Base-by-base conservation (phyloP, 2,113 vertebrate genomes). In the Syngnathus typhle region DNA sequence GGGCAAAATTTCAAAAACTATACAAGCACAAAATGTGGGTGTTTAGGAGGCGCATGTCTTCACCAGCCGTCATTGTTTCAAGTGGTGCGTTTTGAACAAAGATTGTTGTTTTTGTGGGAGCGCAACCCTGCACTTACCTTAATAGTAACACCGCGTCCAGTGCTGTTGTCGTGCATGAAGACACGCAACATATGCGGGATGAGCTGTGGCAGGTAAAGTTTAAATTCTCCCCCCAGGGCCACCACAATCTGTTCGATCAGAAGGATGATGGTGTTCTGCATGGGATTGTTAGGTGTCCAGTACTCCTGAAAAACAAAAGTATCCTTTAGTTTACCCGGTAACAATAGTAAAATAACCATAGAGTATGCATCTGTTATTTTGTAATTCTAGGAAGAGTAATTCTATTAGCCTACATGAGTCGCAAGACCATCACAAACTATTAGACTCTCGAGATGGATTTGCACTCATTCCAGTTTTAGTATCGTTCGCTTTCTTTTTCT, bases 281-380 rank as follows among this genome's bases (percentile, higher is more conserved):
- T 99, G 5, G 96, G 96, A 72, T 96, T 98, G 89, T 98, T 99
- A 73, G 96, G 96, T 27, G 98, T 96, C 97, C 97, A 99, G 86
- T 98, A 98, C 79, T 99, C 97, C 96, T 99, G 72, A 11, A 73
- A 46, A 37, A 70, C 32, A 75, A 44, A 13, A 15, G 69, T 1
- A 44, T 32, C 27, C 61, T 6, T 67, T 37, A 11, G 27, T 54
- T n/a, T 2, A 12, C 47, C 64, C 15, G 12, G 60, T 47, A 55
- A 23, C 0, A 65, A 47, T 5, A 46, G 15, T 5, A 27, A 55
- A 12, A 55, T 27, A 21, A 62, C 49, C 27, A 69, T 5, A 19
- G 7, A 1, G 1, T 55, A 2, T 15, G 27, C 27, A 32, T 69
- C 62, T 19, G 52, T 5, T 55, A 38, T 38, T 21, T 44, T 38